Percentiles rank a stretch among this genome's conserved stretches.
These are phyloP conservation scores for Danaus melanippus DNA, from an alignment of 1,140 invertebrate species.

Conservation along the genomic window DNA sequence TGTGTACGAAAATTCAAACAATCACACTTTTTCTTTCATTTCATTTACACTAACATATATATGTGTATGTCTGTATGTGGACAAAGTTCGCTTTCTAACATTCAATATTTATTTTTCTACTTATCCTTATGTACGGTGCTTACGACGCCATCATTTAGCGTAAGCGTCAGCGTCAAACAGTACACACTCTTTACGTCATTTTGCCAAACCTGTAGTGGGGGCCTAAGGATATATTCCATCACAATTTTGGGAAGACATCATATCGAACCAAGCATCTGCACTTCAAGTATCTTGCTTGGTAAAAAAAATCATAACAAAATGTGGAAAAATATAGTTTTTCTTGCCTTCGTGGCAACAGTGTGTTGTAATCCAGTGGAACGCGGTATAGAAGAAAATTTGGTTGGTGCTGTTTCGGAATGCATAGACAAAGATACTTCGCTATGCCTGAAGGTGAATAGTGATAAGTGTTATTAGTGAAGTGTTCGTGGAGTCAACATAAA, in stretches of 20 bases:
- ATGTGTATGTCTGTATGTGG: slow-evolving; percentile 45
- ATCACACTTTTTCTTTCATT: slow-evolving; percentile 70
- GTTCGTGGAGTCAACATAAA: slow-evolving; percentile 5
- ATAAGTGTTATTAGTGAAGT: slow-evolving; percentile 43
- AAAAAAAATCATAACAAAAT: slow-evolving; percentile 34
- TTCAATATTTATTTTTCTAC: slow-evolving; percentile 69
- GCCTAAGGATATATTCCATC: slow-evolving; percentile 61
- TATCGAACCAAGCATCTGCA: slow-evolving; percentile 46
- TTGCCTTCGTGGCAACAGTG: slow-evolving; percentile 50
- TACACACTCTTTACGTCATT: slow-evolving; percentile 48
- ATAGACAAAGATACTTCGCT: slow-evolving; percentile 57
- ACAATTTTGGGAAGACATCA: slow-evolving; percentile 61
- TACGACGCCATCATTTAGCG: slow-evolving; percentile 50
- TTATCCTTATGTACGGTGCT: slow-evolving; percentile 53
- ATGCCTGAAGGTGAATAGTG: slow-evolving; percentile 63
- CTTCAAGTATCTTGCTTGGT: slow-evolving; percentile 29
- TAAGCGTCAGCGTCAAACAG: slow-evolving; percentile 37
- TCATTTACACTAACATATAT: slow-evolving; percentile 54
- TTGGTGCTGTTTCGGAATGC: slow-evolving; percentile 58
- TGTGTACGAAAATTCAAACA: slow-evolving; percentile 57
- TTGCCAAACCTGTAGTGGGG: slow-evolving; percentile 44
- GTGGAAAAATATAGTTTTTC: slow-evolving; percentile 45
- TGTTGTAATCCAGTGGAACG: slow-evolving; percentile 51
- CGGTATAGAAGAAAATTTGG: slow-evolving; percentile 57
- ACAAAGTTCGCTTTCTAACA: slow-evolving; percentile 67